These are phyloP conservation scores for Trachelus tabidus DNA, from an alignment of 2,888 invertebrate genomes.

Conservation along the genomic window DNA sequence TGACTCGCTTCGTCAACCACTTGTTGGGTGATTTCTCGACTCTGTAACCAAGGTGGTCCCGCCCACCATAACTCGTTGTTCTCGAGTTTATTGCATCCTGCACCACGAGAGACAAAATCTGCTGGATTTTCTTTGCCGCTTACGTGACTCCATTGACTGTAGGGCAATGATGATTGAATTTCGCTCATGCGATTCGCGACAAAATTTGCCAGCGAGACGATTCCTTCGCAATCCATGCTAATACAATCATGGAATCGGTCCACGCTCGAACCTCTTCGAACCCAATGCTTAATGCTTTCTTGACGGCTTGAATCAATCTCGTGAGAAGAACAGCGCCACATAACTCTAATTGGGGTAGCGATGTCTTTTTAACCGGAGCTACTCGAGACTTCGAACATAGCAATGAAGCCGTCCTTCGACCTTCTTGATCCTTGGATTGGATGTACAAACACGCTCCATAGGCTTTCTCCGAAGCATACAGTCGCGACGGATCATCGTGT, in stretches of 20 bases:
- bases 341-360: too few species aligned
- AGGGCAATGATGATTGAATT: slow-evolving; percentile 24
- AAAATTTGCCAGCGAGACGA: slow-evolving; percentile 12
- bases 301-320: slow-evolving; percentile 5
- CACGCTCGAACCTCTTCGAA: slow-evolving; percentile 6
- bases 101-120: too few species aligned
- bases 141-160: slow-evolving; percentile 25
- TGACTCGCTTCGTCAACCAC: neutral
- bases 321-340: slow-evolving; percentile 13
- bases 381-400: too few species aligned
- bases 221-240: slow-evolving; percentile 12
- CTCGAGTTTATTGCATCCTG: slow-evolving; percentile 6
- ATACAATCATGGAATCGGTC: slow-evolving; percentile 21
- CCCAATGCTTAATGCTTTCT: slow-evolving; percentile 3
- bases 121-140: slow-evolving; percentile 29
- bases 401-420: too few species aligned
- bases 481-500: too few species aligned
- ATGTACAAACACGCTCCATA: too few species aligned
- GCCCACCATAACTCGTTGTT: slow-evolving; percentile 9
- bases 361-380: too few species aligned
- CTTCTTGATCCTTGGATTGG: too few species aligned
- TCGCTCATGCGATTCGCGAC: slow-evolving; percentile 26
- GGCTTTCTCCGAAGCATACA: too few species aligned
- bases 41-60: too few species aligned
- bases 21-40: neutral